Base-by-base conservation (phyloP, 2,797 vertebrate genomes). In the Myioborus miniatus region DNA sequence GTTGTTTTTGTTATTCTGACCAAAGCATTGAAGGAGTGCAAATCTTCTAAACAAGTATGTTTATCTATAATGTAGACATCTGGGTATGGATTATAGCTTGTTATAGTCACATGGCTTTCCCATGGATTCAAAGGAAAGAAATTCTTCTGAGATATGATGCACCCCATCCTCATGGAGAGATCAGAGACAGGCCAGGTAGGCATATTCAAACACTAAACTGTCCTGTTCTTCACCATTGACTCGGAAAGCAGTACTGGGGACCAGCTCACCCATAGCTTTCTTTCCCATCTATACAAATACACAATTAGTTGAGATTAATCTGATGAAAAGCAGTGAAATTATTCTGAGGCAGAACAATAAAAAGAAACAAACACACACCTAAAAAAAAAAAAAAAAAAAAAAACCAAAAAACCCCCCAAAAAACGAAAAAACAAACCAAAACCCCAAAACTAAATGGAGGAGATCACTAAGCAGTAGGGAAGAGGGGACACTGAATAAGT, bases 51-150 rank as follows among this genome's bases (percentile, higher is more conserved):
- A 26, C 16, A 68, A 53, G 14, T 52, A 27, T 15, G 1, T 43
- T 63, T 58, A n/a, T 32, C 24, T 65, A 3, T 20, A 58, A 2
- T 13, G 4, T 6, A n/a, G 23, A 56, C 5, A 36, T 19, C 23
- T 56, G 29, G 1, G 1, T 64, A 52, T 24, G 29, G 75, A 52
- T 39, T 70, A 41, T 8, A 47, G 21, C 16, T 62, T 1, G 0
- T 46, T 26, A 10, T 26, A 77, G 24, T 63, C 2, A 36, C 29
- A 52, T 7, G 59, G 5, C 3, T 77, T 60, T 5, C 3, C 12
- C 7, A 12, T 46, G 21, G 11, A 70, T 39, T 39, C 47, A 79
- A 83, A 91, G 29, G 34, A 44, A 83, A 47, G 15, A 67, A 68
- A 52, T 11, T 27, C 3, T 59, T 92, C 43, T 49, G 43, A 72